phyloP scores from a whole-genome alignment of 1,140 invertebrate species.

The Drosophila varians region DNA sequence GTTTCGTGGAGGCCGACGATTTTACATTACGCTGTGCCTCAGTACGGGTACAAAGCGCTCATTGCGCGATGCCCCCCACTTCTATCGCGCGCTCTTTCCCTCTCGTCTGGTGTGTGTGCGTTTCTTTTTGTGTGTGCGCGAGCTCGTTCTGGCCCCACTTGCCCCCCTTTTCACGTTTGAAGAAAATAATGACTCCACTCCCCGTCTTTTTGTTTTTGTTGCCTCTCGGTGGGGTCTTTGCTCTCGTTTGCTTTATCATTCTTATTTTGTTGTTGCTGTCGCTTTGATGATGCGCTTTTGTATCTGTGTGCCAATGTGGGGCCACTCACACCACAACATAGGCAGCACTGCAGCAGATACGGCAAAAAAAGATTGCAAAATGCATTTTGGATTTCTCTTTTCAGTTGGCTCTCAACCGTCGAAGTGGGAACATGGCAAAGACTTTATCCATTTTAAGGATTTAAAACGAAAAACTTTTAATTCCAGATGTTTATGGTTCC shows the following conservation, averaged over 20 bases:
- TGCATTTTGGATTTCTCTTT: constrained; percentile 28
- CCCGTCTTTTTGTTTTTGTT: constrained; percentile 23
- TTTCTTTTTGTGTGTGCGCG: constrained; percentile 19
- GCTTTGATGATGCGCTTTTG: constrained; percentile 54
- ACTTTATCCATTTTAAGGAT: neutral
- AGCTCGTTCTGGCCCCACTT: constrained; percentile 41
- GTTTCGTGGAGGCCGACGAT: constrained; percentile 57
- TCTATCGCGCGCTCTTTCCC: constrained; percentile 19
- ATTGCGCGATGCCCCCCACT: constrained; percentile 57
- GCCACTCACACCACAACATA: constrained; percentile 7
- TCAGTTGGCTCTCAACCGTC: constrained; percentile 14
- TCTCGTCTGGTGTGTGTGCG: constrained; percentile 8
- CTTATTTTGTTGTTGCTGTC: constrained; percentile 18
- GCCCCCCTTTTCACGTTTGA: constrained; percentile 12
- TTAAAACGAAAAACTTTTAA: neutral
- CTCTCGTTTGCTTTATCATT: constrained; percentile 76
- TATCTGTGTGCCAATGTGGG: constrained; percentile 10
- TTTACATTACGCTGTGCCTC: constrained; percentile 79
- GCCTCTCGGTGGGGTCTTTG: constrained; percentile 58
- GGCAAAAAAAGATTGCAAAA: constrained; percentile 16
- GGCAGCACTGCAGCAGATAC: constrained; percentile 12
- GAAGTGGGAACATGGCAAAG: neutral
- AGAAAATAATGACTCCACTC: constrained; percentile 69
- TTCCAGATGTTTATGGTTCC: too few relatives aligned
- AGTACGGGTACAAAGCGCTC: constrained; percentile 67